These are phyloP conservation scores for Carposina sasakii DNA, from an alignment of 1,140 invertebrate genomes.

Conservation along the genomic window DNA sequence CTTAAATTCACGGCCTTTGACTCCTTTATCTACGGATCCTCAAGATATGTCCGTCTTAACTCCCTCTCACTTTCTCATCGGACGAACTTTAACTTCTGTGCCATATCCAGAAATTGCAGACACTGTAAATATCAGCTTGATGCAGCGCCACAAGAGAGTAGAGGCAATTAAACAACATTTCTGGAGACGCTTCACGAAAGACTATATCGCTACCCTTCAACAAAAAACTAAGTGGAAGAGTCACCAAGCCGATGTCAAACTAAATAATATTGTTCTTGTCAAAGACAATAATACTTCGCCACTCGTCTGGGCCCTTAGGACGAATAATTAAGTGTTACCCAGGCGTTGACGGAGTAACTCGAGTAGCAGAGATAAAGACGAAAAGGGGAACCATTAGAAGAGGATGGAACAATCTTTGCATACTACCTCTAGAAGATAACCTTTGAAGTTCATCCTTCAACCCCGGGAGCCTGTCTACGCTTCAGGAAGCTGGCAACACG, in stretches of 20 bases:
- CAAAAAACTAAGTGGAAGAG: conserved; percentile 3
- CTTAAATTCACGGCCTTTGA: conserved; percentile 34
- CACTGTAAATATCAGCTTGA: not conserved
- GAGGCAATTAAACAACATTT: conserved; percentile 1
- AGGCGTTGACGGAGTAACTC: conserved; percentile 14
- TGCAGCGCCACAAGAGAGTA: not conserved
- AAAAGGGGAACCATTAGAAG: conserved; percentile 9
- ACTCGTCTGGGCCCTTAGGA: conserved; percentile 23
- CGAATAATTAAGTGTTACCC: conserved; percentile 12
- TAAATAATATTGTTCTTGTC: conserved; percentile 23
- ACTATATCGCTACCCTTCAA: conserved; percentile 3
- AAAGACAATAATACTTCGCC: conserved; percentile 24
- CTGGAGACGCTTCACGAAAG: not conserved
- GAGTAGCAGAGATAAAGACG: conserved; percentile 5
- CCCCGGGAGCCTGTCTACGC: too few species aligned
- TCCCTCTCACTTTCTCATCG: conserved; percentile 42
- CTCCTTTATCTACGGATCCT: conserved; percentile 27
- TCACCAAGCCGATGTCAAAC: not conserved
- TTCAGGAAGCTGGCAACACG: too few species aligned
- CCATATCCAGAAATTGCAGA: conserved; percentile 17
- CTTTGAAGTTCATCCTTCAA: too few species aligned
- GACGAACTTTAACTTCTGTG: conserved; percentile 20
- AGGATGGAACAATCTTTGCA: conserved; percentile 8
- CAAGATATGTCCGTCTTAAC: conserved; percentile 28
- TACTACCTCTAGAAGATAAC: too few species aligned